Conservation (phyloP, 2,797 vertebrate species). For the Gorsachius magnificus region DNA sequence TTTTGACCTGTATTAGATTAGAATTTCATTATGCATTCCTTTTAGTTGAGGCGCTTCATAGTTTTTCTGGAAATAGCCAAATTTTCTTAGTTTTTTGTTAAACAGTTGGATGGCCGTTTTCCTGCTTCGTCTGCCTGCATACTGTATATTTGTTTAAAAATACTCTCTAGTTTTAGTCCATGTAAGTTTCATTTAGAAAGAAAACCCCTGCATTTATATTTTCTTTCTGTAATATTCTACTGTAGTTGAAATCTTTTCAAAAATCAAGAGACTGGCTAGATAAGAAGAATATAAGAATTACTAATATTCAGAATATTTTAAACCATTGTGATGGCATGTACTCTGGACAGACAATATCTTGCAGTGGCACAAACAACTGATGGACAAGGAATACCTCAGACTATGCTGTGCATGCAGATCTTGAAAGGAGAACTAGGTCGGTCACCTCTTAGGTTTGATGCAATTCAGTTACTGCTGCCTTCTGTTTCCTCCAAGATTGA, state of each 20-base stretch:
- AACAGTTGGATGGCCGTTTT: slow-evolving; percentile 81
- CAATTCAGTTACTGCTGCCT: slow-evolving; percentile 51
- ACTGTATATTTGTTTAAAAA: slow-evolving; percentile 86
- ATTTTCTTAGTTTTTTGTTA: slow-evolving; percentile 80
- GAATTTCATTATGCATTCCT: slow-evolving; percentile 96
- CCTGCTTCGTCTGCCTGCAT: slow-evolving; percentile 85
- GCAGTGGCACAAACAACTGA: slow-evolving; percentile 57
- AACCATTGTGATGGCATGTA: slow-evolving; percentile 74
- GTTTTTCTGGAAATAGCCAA: slow-evolving; percentile 84
- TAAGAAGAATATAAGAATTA: slow-evolving; percentile 71
- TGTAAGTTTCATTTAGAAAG: slow-evolving; percentile 84
- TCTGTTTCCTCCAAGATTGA: slow-evolving; percentile 50
- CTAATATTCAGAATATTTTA: slow-evolving; percentile 62
- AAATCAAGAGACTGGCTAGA: slow-evolving; percentile 82
- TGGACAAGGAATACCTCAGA: slow-evolving; percentile 75
- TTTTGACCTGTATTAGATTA: slow-evolving; percentile 87
- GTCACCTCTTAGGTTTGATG: slow-evolving; percentile 29
- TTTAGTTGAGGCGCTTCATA: slow-evolving; percentile 88
- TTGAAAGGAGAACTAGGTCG: slow-evolving; percentile 35
- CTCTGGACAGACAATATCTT: slow-evolving; percentile 59
- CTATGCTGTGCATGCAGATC: slow-evolving; percentile 50
- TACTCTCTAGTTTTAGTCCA: slow-evolving; percentile 83
- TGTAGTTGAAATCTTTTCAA: slow-evolving; percentile 77
- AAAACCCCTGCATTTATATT: slow-evolving; percentile 76
- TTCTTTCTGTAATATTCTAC: slow-evolving; percentile 83